Evolutionary conservation across 2,113 vertebrate species (phyloP).

Genomic region (Scomber colias): DNA sequence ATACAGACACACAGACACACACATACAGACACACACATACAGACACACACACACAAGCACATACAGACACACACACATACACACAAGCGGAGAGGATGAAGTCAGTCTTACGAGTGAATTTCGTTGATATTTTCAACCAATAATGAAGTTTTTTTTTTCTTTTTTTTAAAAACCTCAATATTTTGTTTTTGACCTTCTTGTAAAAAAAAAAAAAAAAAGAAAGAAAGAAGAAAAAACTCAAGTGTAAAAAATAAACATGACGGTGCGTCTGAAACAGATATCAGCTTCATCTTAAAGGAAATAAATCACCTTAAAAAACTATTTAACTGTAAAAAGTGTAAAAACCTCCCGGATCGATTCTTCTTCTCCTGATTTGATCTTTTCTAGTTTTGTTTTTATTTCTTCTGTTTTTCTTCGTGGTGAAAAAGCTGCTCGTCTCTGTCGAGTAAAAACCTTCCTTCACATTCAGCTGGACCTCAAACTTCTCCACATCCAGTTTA

Average conservation of each 20-base stretch:
- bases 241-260: neutral
- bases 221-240: too few relatives aligned
- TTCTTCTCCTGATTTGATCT: too few relatives aligned
- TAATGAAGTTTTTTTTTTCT: too few relatives aligned
- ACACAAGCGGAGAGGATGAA: neutral
- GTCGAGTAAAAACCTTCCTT: too few relatives aligned
- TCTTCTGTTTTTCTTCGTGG: too few relatives aligned
- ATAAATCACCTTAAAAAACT: neutral
- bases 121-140: too few relatives aligned
- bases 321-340: neutral
- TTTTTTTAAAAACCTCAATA: too few relatives aligned
- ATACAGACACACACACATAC: conserved; percentile 10
- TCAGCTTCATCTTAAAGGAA: neutral
- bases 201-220: neutral
- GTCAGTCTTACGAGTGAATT: neutral
- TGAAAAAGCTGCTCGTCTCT: too few relatives aligned
- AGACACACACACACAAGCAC: too few relatives aligned
- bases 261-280: neutral
- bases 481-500: neutral
- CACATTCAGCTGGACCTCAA: too few relatives aligned
- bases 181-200: neutral
- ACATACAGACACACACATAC: conserved; percentile 11
- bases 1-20: neutral
- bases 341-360: neutral
- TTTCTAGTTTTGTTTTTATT: too few relatives aligned